Evolutionary conservation across 37 sponge, comb jelly and placozoan genomes (phyloP).

Genomic region (Amphimedon queenslandica): DNA sequence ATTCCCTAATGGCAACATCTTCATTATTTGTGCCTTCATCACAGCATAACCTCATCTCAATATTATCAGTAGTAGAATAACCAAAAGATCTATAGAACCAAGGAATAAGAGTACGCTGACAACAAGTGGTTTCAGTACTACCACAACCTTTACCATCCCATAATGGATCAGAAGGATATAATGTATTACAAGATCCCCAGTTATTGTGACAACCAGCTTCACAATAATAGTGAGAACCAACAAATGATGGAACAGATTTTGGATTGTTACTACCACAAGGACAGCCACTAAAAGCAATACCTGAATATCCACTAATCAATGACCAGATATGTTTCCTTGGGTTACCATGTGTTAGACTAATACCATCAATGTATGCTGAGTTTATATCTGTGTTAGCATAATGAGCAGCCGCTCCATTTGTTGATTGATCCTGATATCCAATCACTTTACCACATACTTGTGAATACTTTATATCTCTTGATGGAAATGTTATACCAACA

Average conservation of each 20-base stretch:
- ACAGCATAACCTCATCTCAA: conserved; percentile 26
- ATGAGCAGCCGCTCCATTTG: background rate
- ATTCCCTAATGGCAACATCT: background rate
- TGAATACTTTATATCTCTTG: conserved; percentile 1
- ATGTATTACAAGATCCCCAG: background rate
- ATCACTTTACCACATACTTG: conserved; percentile 24
- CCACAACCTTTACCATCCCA: conserved; percentile 14
- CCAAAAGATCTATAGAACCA: conserved; percentile 17
- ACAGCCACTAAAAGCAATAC: background rate
- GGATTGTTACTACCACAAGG: background rate
- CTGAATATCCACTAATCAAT: background rate
- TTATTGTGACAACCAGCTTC: background rate
- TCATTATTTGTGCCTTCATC: conserved; percentile 13
- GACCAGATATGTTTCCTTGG: conserved; percentile 36
- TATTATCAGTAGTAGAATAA: conserved; percentile 5
- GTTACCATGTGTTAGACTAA: conserved; percentile 14
- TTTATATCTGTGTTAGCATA: background rate
- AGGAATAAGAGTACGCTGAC: background rate
- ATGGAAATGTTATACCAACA: background rate
- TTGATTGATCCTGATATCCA: background rate
- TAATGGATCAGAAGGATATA: background rate
- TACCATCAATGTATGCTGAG: conserved; percentile 21
- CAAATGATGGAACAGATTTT: background rate
- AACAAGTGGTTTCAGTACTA: conserved; percentile 5
- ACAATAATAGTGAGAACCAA: conserved; percentile 8